Evolutionary conservation across 1,140 invertebrate species (phyloP).

Genomic region (Dinoponera quadriceps): DNA sequence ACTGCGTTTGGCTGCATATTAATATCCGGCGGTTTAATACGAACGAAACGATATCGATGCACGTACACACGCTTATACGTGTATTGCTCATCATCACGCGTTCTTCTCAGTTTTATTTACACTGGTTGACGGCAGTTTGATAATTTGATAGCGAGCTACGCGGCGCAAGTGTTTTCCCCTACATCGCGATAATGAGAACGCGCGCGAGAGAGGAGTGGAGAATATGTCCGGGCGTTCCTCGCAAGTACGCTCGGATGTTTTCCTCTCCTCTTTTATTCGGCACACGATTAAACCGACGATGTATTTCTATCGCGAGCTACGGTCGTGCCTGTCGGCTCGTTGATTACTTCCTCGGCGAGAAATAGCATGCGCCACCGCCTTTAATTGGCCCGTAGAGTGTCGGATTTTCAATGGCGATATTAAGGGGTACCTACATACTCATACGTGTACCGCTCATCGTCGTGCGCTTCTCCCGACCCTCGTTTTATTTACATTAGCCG

Average conservation of each 20-base stretch:
- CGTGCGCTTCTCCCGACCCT: too few relatives aligned
- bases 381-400: background rate
- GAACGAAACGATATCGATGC: too few relatives aligned
- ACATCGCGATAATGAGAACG: slow-evolving; percentile 33
- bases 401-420: too few relatives aligned
- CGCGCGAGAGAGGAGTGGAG: background rate
- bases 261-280: background rate
- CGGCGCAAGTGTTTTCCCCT: slow-evolving; percentile 68
- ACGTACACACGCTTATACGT: too few relatives aligned
- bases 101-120: slow-evolving; percentile 65
- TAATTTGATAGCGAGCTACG: too few relatives aligned
- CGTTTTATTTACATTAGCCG: too few relatives aligned
- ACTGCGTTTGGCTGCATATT: too few relatives aligned
- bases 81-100: too few relatives aligned
- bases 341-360: slow-evolving; percentile 14
- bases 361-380: background rate
- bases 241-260: background rate
- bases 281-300: slow-evolving; percentile 27
- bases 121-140: background rate
- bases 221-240: too few relatives aligned
- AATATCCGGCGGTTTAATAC: too few relatives aligned
- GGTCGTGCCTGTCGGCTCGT: slow-evolving; percentile 5
- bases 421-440: too few relatives aligned
- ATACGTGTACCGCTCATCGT: too few relatives aligned
- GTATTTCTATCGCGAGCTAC: background rate